Conservation (phyloP, 2,797 vertebrate genomes). For the Stomatorhinus walkeri region DNA sequence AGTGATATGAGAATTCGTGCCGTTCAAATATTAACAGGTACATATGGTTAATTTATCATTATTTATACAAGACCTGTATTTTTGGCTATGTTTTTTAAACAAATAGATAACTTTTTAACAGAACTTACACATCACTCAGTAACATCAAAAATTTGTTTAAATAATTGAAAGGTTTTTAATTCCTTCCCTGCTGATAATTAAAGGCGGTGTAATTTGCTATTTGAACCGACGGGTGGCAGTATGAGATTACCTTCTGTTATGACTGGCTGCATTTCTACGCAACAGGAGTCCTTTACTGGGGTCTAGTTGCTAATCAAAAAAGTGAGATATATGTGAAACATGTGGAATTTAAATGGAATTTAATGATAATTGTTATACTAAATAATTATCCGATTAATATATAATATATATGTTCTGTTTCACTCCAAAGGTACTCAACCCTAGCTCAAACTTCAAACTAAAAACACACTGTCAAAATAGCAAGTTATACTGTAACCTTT, state of each 20-base stretch:
- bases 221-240: slow-evolving; percentile 19
- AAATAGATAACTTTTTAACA: neutral
- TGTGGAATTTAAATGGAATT: neutral
- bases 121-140: neutral
- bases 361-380: neutral
- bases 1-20: neutral
- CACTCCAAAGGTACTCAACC: neutral
- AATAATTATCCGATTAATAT: neutral
- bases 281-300: neutral
- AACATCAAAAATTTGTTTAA: neutral
- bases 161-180: neutral
- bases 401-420: neutral
- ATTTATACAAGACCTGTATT: neutral
- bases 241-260: neutral
- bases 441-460: neutral
- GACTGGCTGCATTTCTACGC: neutral
- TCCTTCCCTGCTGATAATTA: neutral
- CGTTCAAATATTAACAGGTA: neutral
- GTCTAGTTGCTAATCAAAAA: neutral
- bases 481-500: neutral
- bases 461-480: neutral
- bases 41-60: neutral
- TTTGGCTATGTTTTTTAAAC: neutral
- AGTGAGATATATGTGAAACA: neutral
- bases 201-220: neutral